Conservation (phyloP, 2,113 vertebrate genomes). For the Phylloscopus whistleri region DNA sequence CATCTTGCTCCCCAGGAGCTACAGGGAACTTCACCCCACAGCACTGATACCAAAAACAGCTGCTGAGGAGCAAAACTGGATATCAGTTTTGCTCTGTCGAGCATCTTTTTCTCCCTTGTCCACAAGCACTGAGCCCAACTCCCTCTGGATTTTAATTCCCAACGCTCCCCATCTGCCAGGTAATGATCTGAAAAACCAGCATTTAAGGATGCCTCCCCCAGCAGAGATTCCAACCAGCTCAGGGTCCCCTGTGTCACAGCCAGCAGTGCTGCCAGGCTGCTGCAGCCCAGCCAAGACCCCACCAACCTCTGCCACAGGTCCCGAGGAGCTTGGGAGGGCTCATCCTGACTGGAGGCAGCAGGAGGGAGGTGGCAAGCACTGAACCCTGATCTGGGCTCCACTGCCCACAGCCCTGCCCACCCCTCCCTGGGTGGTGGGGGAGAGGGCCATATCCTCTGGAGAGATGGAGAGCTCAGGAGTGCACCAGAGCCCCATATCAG, state of each 20-base stretch:
- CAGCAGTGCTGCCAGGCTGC: not conserved
- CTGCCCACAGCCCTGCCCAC: not conserved
- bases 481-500: accelerated
- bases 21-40: not conserved
- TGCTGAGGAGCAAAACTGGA: not conserved
- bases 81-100: not conserved
- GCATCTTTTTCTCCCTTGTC: not conserved
- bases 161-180: accelerated
- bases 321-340: accelerated
- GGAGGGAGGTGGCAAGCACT: not conserved
- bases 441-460: not conserved
- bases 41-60: accelerated
- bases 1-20: not conserved
- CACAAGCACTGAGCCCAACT: not conserved
- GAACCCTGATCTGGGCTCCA: accelerated
- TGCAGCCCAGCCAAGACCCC: not conserved
- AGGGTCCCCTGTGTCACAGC: not conserved
- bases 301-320: not conserved
- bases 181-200: not conserved
- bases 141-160: not conserved
- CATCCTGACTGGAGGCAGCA: not conserved
- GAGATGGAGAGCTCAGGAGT: not conserved
- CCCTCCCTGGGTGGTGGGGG: not conserved
- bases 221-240: not conserved
- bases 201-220: not conserved